Evolutionary conservation across 1,140 invertebrate genomes (phyloP), one percentile per base, ranked within the genome.

Genomic region (Drosophila obscura): DNA sequence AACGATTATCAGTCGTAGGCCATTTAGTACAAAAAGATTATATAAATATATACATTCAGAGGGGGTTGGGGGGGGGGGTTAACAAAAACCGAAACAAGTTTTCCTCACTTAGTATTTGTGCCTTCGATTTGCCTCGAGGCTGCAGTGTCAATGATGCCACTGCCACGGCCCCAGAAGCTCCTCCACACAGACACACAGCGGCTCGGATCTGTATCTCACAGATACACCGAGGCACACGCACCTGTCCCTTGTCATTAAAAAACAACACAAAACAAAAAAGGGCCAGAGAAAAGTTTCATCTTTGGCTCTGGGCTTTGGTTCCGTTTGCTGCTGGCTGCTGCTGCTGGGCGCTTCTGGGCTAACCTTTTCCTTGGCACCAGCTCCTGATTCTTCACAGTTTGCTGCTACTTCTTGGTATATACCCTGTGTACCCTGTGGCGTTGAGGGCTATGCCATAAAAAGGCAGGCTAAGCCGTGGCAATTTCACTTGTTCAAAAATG

Each of bases 231-330:
- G 13, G 45, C 44, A 31, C 66, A 69, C 66, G 66, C 66, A 69
- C 66, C 66, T 69, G 66, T 69, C 51, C 64, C 66, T 69, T 35
- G 66, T 69, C 66, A 69, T 69, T 69, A 68, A 68, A 68, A 68
- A 68, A 69, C 15, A 15, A 19, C 7, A 31, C n/a, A 24, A 67
- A 43, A 28, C 0, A 28, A 68, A 67, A 68, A 68, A 67, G 67
- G 24, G 28, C 24, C 26, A 28, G 6, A 69, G 51, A 44, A 57
- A 69, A 69, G 66, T 68, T 69, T 68, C 64, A 69, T 57, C 35
- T 69, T 64, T 43, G 35, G 35, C 35, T 39, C 35, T 11, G 4
- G 35, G 58, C 45, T 26, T 31, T 8, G 8, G 31, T 31, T 31
- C 31, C 31, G 53, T 49, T 56, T 44, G 39, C 62, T 19, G 19